Base-by-base conservation (phyloP, 2,797 vertebrate genomes). In the Phyllotis vaccarum region DNA sequence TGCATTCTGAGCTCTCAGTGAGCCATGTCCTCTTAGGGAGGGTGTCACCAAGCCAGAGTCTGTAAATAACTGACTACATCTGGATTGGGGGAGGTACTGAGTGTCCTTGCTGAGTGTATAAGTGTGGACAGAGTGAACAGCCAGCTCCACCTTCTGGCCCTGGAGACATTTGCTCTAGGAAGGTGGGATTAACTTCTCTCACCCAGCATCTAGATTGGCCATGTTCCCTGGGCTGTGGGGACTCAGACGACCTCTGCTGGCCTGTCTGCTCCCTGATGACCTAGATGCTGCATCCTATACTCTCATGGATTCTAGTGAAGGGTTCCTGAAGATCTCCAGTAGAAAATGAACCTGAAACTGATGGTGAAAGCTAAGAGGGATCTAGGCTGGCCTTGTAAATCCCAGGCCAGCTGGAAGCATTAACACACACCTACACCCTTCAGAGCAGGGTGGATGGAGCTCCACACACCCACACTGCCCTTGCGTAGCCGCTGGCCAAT, bases 401-500 rank as follows among this genome's bases (percentile, higher is more conserved):
- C n/a, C 13, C 4, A 46, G n/a, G 49, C 29, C 86, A 52, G 0
- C 58, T 37, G 46, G n/a, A 9, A 31, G 34, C 27, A 2, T 3
- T 70, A 54, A 75, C 81, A 99, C 99, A 91, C 96, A 99, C 99
- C 99, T 56, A 99, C 89, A 49, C 99, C 99, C 52, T 99, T 98
- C 86, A 99, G 97, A 78, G 98, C 97, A 0, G 99, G 99, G 95
- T 99, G 99, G 91, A 99, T 99, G n/a, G 99, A 89, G 72, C 98
- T 98, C 99, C 99, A 99, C 75, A 99, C 99, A 0, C 99, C 99
- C 54, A 99, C 95, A 0, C 99, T 99, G 95, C 99, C 99, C 91
- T 98, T 99, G 86, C 99, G 99, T 82, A 99, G 98, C 56, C 99
- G 98, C 97, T 99, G 99, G 6, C 99, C 99, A 1, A 99, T 99